Evolutionary conservation across 64 coral and sea anemone species (phyloP), one percentile per base, ranked within the genome.

Genomic region (Dendrophyllia cribrosa): DNA sequence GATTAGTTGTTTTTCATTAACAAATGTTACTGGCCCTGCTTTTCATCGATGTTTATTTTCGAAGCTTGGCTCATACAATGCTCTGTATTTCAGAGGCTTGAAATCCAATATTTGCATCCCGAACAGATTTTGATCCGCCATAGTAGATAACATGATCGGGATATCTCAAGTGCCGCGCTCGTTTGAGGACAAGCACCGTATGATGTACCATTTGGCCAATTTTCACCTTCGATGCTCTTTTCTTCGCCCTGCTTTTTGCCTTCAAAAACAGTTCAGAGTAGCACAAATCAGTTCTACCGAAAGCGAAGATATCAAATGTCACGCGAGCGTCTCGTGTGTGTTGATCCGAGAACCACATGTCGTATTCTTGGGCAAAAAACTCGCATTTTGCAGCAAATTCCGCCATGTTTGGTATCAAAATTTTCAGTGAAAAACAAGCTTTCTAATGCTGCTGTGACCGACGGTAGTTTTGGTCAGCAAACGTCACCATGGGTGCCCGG

Each of bases 321-420:
- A 88, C 3, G 20, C 8, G 24, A 46, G 86, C 61, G 52, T 61
- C 7, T 46, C 24, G 72, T 75, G 19, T 17, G 43, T 51, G 34
- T 87, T 73, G 8, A 72, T 73, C 58, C 43, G n/a, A 58, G 55
- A 69, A 21, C 20, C 63, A 66, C 20, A 6, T 8, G 63, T 21
- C 20, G 15, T 21, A 66, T 66, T 66, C 20, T 66, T 66, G 20
- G 20, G 20, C 63, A 16, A 6, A 66, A 66, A 66, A 66, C 20
- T 43, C 67, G 12, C 50, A 43, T 23, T 87, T 87, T 72, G 7
- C 21, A 11, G 72, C 10, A 87, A 71, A 87, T 47, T 66, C 20
- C 20, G 63, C 63, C 63, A 66, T 87, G 85, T 55, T 72, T 72
- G 85, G 85, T 73, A 86, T 86, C 82, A 86, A 67, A 86, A 86